A percentile compares a stretch with the other conserved stretches of the same genome.
phyloP scores from a whole-genome alignment of 2,888 invertebrate species.

The Sarcophaga carnaria region DNA sequence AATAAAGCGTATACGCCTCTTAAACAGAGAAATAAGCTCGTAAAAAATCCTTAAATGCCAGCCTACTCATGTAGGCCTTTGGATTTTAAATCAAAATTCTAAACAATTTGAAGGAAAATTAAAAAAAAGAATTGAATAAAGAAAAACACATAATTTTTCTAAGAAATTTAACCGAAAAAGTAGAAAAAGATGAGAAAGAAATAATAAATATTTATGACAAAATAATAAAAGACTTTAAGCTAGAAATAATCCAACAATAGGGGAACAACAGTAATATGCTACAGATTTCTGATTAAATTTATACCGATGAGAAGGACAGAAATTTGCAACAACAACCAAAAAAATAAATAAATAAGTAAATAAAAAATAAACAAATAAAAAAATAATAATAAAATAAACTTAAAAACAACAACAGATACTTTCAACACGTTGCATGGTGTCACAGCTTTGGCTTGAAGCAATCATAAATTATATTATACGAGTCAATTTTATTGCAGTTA shows the following conservation, averaged over 20 bases:
- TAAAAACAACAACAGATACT: background rate
- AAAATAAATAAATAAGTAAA: background rate
- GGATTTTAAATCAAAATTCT: too few relatives aligned
- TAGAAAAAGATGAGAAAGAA: background rate
- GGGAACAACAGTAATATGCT: background rate
- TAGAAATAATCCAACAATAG: background rate
- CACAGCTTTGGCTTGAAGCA: background rate
- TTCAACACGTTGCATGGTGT: constrained; percentile 11
- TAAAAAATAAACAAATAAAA: background rate
- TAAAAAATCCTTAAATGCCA: constrained; percentile 17
- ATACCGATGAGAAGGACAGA: background rate
- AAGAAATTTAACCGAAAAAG: background rate
- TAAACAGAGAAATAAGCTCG: constrained; percentile 24
- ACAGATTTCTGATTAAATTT: constrained; percentile 25
- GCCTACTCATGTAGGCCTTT: background rate
- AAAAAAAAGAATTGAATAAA: background rate
- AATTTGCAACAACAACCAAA: constrained; percentile 11
- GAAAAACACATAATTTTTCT: constrained; percentile 8
- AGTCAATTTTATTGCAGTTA: background rate
- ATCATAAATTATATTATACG: background rate
- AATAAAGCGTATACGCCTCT: background rate
- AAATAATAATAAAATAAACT: background rate
- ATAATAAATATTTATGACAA: constrained; percentile 44
- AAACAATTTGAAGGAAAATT: constrained; percentile 6
- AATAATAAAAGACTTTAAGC: constrained; percentile 20